These are phyloP conservation scores for Xestia rhomboidea DNA, from an alignment of 2,888 invertebrate species.

Conservation along the genomic window DNA sequence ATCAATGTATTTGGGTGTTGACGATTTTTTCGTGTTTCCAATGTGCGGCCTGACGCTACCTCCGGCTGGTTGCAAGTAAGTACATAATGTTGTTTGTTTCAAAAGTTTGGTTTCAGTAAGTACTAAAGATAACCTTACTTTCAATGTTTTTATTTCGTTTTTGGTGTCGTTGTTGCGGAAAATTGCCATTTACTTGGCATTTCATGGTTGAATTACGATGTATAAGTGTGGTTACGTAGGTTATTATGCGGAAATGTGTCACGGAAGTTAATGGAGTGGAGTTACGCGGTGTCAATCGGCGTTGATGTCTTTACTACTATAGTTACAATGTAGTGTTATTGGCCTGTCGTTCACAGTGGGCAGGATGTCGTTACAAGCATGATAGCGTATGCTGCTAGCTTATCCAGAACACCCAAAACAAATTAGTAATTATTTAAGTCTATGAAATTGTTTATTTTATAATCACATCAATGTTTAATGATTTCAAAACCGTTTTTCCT, in stretches of 20 bases:
- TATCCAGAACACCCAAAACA: neutral
- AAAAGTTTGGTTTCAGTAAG: constrained; percentile 58
- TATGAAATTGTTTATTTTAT: neutral
- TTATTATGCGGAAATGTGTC: constrained; percentile 45
- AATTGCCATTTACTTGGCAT: constrained; percentile 54
- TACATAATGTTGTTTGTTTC: constrained; percentile 64
- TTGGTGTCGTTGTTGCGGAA: constrained; percentile 41
- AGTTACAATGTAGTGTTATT: constrained; percentile 6
- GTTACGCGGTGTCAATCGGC: constrained; percentile 33
- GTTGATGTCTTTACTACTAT: constrained; percentile 48
- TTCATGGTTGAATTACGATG: constrained; percentile 43
- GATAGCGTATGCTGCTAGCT: neutral
- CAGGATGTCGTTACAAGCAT: neutral
- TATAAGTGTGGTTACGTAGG: constrained; percentile 23
- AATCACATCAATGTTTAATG: neutral
- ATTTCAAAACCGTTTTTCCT: neutral
- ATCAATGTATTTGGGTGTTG: constrained; percentile 84
- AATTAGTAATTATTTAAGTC: neutral
- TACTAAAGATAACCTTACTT: constrained; percentile 64
- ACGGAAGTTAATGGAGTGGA: constrained; percentile 25
- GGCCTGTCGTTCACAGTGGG: too few species aligned
- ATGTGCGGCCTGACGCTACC: constrained; percentile 71
- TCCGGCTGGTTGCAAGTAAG: constrained; percentile 77
- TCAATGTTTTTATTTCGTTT: constrained; percentile 66
- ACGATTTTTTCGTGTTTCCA: constrained; percentile 75